Evolutionary conservation across 2,888 invertebrate species (phyloP).

Genomic region (Drymonia ruficornis): DNA sequence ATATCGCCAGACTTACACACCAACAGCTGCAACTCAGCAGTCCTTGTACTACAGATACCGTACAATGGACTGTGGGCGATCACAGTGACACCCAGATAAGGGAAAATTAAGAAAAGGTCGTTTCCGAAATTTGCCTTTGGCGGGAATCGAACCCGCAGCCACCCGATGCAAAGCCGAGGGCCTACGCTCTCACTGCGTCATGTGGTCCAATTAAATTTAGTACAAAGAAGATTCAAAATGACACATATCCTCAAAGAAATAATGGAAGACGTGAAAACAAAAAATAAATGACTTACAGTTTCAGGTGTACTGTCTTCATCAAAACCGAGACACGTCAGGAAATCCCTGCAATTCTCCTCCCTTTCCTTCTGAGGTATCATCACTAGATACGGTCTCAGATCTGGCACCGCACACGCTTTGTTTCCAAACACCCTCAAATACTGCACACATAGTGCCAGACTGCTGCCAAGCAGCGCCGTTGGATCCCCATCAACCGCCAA

Average conservation of each 20-base stretch:
- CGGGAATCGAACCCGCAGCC: neutral
- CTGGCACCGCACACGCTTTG: slow-evolving; percentile 94
- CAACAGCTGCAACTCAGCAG: too few relatives aligned
- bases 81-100: too few relatives aligned
- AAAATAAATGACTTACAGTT: slow-evolving; percentile 72
- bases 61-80: neutral
- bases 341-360: slow-evolving; percentile 83
- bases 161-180: too few relatives aligned
- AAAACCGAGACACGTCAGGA: slow-evolving; percentile 87
- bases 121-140: too few relatives aligned
- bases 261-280: too few relatives aligned
- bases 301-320: slow-evolving; percentile 87
- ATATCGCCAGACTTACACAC: too few relatives aligned
- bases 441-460: slow-evolving; percentile 88
- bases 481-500: slow-evolving; percentile 84
- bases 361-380: slow-evolving; percentile 87
- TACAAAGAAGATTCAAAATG: too few relatives aligned
- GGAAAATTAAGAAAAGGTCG: too few relatives aligned
- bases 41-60: too few relatives aligned
- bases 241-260: too few relatives aligned
- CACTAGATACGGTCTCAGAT: slow-evolving; percentile 90
- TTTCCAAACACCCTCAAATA: slow-evolving; percentile 94
- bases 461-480: slow-evolving; percentile 84
- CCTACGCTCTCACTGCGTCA: too few relatives aligned
- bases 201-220: too few relatives aligned